Base-by-base conservation (phyloP, 2,113 vertebrate species). In the Xenopus borealis region DNA sequence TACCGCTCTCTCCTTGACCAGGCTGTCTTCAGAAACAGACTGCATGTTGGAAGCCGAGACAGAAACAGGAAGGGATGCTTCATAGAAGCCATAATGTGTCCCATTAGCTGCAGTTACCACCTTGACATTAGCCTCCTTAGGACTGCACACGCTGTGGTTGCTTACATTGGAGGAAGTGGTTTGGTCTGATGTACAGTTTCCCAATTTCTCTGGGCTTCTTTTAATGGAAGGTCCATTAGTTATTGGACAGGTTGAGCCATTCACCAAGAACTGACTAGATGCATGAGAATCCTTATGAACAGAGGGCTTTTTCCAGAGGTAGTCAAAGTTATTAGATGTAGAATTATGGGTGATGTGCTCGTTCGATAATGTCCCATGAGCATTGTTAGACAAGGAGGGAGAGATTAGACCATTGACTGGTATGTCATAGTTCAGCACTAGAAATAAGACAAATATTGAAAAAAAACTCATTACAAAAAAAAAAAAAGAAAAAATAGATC, bases 401-500 rank as follows among this genome's bases (percentile, higher is more conserved):
- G 73, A 75, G 46, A 69, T 75, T 23, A 95, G 90, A 89, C 95
- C 96, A 88, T 98, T 98, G 88, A 98, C 94, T 92, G 97, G 97
- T 94, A 95, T 90, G 86, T 94, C 95, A 86, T 95, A 94, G 83
- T 96, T 98, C 88, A 96, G 86, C 92, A 94, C 97, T 98, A 87
- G 7, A 10, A 13, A 47, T 3, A 12, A 66, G 3, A 45, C 8
- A 50, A 19, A 16, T 40, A 40, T 7, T 6, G 8, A 9, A 40
- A 33, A 45, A 11, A 46, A 40, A 66, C 17, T 2, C 12, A 50
- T 50, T 50, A 16, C 12, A 10, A 50, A 50, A 2, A 40, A 10
- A 50, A 50, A 2, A 40, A 4, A 4, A 1, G 23, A 27, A 27
- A 27, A 27, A 27, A 27, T 27, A 27, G 23, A 27, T 27, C 3